Evolutionary conservation across 2,113 vertebrate species (phyloP), one percentile per base, ranked within the genome.

Genomic region (Lophotis ruficrista): DNA sequence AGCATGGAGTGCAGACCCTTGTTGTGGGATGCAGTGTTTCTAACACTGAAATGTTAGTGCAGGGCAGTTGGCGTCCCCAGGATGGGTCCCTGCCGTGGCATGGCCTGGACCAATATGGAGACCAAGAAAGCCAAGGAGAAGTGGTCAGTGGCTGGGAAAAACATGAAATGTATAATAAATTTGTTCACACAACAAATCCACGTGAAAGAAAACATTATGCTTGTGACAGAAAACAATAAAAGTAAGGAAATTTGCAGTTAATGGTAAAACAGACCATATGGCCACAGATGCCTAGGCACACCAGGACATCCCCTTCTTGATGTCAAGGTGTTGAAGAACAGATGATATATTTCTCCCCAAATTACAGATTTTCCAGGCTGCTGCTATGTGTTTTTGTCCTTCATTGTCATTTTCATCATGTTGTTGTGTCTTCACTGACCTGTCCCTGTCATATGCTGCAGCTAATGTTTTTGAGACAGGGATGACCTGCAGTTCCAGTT

Each of bases 351-450:
- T 96, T 97, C 89, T 92, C 94, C 86, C 90, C 64, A 83, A 92
- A 90, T 91, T 90, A 84, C 75, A 96, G 89, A 84, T 93, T 94
- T 92, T 73, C 31, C 31, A 58, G 94, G 91, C 89, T 94, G 96
- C 94, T 96, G 92, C 90, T 96, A 48, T 71, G 65, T 84, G 84
- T 72, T 96, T 95, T 83, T 96, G 92, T 93, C 71, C 88, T 95
- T 95, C 41, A 35, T 93, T 92, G 92, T 61, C 16, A 20, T 92
- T 96, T 97, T 96, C 85, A 83, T 76, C 75, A 10, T 31, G 58
- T 90, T 95, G 85, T 87, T 84, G 96, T 87, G 82, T 90, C 92
- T 95, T 96, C 91, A 83, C 84, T 83, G 65, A 71, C 69, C 65
- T 89, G 30, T 91, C 88, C 89, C 93, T 68, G 38, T 58, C 78